Evolutionary conservation across 1,140 invertebrate species (phyloP), one percentile per base, ranked within the genome.

Genomic region (Cepaea nemoralis): DNA sequence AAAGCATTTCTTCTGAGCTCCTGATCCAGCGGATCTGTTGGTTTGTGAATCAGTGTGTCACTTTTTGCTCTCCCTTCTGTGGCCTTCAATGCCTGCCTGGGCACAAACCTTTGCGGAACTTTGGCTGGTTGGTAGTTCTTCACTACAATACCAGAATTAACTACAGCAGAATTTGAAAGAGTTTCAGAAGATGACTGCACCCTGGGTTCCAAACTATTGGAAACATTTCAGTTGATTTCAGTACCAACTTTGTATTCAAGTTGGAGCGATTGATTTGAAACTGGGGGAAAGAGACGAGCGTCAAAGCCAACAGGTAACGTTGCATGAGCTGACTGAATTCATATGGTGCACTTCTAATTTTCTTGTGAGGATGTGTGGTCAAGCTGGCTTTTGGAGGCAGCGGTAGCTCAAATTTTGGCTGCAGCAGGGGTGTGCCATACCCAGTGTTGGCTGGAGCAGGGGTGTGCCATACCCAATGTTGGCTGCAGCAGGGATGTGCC

Each of bases 41-140:
- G 8, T 42, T 77, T n/a, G 24, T 10, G 48, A 50, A 67, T 6
- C 19, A 48, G 40, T 35, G 55, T 77, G 40, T 45, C 69, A 63
- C n/a, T 33, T 82, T 45, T 67, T 76, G 45, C 42, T 81, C 83
- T 35, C 55, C 8, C 59, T 50, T 83, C 71, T 42, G 50, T 77
- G 59, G 79, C 84, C 42, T 78, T 82, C 27, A 79, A 35, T 16
- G 86, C 83, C 76, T 90, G 89, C 39, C 89, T 78, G n/a, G 89
- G 89, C 31, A 90, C 81, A 85, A 90, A 90, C 66, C 79, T 85
- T n/a, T 86, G 86, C 31, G 82, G 70, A 22, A 83, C 27, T 12
- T 77, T 80, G 24, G 55, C 66, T 45, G 85, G 84, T 50, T 82
- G 85, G 66, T 83, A 86, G 37, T 86, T 69, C 80, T 83, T 86